Percentiles rank a stretch among this genome's conserved stretches.
phyloP scores from a whole-genome alignment of 30 jellyfish, hydroid and myxozoan species.

The Catostylus mosaicus region DNA sequence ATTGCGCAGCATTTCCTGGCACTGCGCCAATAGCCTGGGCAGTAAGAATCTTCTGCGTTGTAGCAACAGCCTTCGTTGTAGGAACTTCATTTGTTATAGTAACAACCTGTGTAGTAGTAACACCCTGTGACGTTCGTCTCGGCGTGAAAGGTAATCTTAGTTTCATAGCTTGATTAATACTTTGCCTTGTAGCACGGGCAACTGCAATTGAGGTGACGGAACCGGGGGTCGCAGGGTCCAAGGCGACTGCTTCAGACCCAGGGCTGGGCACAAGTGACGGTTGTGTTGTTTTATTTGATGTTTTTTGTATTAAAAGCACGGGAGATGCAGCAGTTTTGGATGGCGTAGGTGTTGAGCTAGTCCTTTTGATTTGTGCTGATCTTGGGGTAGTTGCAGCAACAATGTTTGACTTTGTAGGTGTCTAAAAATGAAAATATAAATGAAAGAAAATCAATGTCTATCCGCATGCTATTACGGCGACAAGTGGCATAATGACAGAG shows the following conservation, averaged over 20 bases:
- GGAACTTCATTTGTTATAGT: not conserved
- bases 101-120: not conserved
- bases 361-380: not conserved
- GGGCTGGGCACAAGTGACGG: not conserved
- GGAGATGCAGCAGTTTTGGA: not conserved
- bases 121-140: constrained; percentile 9
- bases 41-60: too few species aligned
- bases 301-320: not conserved
- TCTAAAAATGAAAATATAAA: not conserved
- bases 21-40: too few species aligned
- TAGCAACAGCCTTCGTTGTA: not conserved
- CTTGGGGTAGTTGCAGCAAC: not conserved
- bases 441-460: not conserved
- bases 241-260: not conserved
- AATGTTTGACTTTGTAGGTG: not conserved
- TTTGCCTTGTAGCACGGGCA: constrained; percentile 65
- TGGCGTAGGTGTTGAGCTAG: not conserved
- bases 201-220: constrained; percentile 8
- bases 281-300: not conserved
- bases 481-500: too few species aligned
- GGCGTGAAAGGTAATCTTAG: constrained; percentile 54
- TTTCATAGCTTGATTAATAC: constrained; percentile 66
- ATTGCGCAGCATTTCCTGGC: too few species aligned
- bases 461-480: not conserved
- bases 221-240: not conserved